Conservation (phyloP, 2,113 vertebrate species). For the Hemiprocne comata region DNA sequence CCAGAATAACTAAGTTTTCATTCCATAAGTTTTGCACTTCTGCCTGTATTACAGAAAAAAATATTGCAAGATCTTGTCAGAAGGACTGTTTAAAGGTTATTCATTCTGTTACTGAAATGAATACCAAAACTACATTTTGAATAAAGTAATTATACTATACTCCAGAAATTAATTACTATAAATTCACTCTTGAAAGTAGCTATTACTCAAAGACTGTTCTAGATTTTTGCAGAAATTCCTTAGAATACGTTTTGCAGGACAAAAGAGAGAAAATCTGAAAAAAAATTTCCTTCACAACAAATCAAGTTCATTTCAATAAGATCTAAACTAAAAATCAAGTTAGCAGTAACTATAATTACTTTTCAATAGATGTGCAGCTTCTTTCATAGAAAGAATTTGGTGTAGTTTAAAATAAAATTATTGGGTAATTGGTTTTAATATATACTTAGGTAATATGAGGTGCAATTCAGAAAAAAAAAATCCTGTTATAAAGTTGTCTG, state of each 20-base stretch:
- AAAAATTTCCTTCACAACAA: background rate
- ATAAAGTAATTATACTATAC: background rate
- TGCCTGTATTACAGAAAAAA: constrained; percentile 74
- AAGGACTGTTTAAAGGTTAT: background rate
- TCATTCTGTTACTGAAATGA: background rate
- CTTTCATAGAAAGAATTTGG: background rate
- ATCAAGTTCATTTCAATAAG: background rate
- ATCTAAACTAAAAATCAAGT: background rate
- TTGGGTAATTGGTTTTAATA: background rate
- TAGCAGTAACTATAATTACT: background rate
- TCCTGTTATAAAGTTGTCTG: background rate
- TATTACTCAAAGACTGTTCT: background rate
- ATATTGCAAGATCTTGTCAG: background rate
- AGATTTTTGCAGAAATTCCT: background rate
- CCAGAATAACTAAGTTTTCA: constrained; percentile 85
- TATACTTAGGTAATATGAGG: background rate
- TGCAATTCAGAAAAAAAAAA: background rate
- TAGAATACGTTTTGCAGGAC: background rate
- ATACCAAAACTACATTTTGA: background rate
- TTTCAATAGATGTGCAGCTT: background rate
- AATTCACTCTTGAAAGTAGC: background rate
- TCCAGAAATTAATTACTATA: background rate
- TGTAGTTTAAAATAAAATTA: background rate
- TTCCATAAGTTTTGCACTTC: constrained; percentile 85
- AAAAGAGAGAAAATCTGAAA: background rate